A percentile compares a stretch with the other conserved stretches of the same genome.
phyloP scores from a whole-genome alignment of 2,888 invertebrate species.

The Drosophila fulvimacula region DNA sequence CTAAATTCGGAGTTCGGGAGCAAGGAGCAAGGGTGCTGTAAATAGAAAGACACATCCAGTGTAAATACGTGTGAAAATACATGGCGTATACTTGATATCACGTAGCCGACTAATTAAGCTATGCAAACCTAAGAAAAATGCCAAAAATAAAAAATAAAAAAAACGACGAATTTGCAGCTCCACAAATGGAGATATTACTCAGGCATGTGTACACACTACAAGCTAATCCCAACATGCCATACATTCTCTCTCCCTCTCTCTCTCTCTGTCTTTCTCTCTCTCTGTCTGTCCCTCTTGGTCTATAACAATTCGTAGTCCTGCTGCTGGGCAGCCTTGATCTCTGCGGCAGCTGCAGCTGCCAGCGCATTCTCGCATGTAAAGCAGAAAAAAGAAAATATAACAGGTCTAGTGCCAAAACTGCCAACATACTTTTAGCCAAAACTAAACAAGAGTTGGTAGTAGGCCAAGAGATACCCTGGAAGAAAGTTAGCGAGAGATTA shows the following conservation, averaged over 20 bases:
- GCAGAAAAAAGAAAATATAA: slow-evolving; percentile 20
- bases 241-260: background rate
- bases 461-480: slow-evolving; percentile 22
- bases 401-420: slow-evolving; percentile 54
- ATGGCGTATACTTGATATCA: slow-evolving; percentile 58
- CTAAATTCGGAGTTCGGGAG: slow-evolving; percentile 47
- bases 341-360: slow-evolving; percentile 53
- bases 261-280: background rate
- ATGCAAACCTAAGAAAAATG: slow-evolving; percentile 38
- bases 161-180: slow-evolving; percentile 15
- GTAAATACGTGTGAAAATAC: slow-evolving; percentile 21
- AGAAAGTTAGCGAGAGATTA: no score
- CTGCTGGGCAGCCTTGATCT: slow-evolving; percentile 50
- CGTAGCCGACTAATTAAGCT: slow-evolving; percentile 67
- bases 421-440: slow-evolving; percentile 49
- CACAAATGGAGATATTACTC: slow-evolving; percentile 76
- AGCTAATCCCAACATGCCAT: slow-evolving; percentile 62
- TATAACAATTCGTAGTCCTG: background rate
- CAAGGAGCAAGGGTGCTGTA: slow-evolving; percentile 33
- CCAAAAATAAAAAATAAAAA: no score
- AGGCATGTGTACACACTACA: slow-evolving; percentile 47
- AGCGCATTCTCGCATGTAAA: slow-evolving; percentile 71
- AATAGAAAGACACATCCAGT: slow-evolving; percentile 33
- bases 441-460: background rate
- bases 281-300: background rate